A percentile compares a stretch with the other conserved stretches of the same genome.
These are phyloP conservation scores for Hyppa rectilinea DNA, from an alignment of 2,888 invertebrate species.

Conservation along the genomic window DNA sequence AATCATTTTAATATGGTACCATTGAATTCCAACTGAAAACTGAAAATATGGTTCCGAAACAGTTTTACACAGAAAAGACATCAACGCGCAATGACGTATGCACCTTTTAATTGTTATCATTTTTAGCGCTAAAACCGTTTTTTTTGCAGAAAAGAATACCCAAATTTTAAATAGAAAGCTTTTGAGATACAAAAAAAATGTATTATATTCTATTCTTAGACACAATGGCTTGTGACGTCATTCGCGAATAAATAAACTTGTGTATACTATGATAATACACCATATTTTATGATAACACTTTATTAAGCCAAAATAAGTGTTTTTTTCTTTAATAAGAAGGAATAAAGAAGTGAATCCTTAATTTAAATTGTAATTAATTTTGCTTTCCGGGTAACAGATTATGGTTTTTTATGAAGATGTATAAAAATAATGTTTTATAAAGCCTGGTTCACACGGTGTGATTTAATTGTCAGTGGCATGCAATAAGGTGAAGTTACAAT, in stretches of 20 bases:
- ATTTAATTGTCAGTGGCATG: too few relatives aligned
- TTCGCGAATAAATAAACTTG: not conserved
- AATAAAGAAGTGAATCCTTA: not conserved
- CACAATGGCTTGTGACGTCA: not conserved
- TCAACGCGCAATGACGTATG: slow-evolving; percentile 52
- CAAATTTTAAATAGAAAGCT: not conserved
- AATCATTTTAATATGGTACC: not conserved
- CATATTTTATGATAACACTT: not conserved
- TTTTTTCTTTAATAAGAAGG: not conserved
- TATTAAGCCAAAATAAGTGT: too few relatives aligned
- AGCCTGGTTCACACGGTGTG: too few relatives aligned
- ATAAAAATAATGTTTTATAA: not conserved
- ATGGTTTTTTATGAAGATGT: not conserved
- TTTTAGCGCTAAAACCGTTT: not conserved
- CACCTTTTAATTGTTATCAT: rapidly evolving
- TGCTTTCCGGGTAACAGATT: not conserved
- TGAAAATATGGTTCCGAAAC: not conserved
- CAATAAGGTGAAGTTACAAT: too few relatives aligned
- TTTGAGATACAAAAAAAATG: not conserved
- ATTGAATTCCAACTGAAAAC: not conserved
- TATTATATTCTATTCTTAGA: too few relatives aligned
- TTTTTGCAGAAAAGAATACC: not conserved
- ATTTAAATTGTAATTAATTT: not conserved
- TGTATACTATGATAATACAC: too few relatives aligned
- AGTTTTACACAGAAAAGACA: slow-evolving; percentile 59